phyloP scores from a whole-genome alignment of 2,888 invertebrate genomes.

The Drosophila ustulata region DNA sequence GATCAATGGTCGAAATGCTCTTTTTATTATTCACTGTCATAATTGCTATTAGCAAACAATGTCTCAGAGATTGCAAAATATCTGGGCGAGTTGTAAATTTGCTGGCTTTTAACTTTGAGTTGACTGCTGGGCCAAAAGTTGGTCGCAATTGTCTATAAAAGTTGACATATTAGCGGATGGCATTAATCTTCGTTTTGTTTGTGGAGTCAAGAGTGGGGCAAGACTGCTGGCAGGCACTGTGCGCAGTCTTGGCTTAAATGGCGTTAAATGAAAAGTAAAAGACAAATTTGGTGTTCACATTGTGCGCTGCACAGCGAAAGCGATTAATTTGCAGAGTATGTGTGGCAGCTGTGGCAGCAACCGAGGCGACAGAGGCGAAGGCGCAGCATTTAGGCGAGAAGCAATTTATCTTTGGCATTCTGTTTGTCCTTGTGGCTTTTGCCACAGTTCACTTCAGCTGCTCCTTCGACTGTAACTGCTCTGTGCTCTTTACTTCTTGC shows the following conservation, averaged over 20 bases:
- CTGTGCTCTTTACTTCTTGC: slow-evolving; percentile 33
- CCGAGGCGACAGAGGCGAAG: neutral
- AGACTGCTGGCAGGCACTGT: neutral
- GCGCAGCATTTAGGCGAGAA: slow-evolving; percentile 32
- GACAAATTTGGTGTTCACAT: slow-evolving; percentile 68
- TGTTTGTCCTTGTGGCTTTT: slow-evolving; percentile 53
- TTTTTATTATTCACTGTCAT: neutral
- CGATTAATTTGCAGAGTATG: slow-evolving; percentile 69
- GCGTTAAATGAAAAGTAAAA: slow-evolving; percentile 70
- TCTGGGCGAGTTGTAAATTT: slow-evolving; percentile 8
- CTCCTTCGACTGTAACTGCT: slow-evolving; percentile 14
- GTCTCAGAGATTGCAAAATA: slow-evolving; percentile 11
- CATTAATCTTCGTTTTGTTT: slow-evolving; percentile 71
- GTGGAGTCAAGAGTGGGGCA: neutral
- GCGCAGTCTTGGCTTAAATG: slow-evolving; percentile 57
- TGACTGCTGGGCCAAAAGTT: slow-evolving; percentile 21
- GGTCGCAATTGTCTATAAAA: slow-evolving; percentile 32
- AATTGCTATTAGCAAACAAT: neutral
- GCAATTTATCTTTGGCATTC: slow-evolving; percentile 73
- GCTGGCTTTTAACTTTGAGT: slow-evolving; percentile 13
- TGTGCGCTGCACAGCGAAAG: slow-evolving; percentile 42
- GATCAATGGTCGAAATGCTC: neutral
- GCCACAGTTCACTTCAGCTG: slow-evolving; percentile 1
- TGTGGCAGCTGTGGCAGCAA: slow-evolving; percentile 12
- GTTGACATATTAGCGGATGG: slow-evolving; percentile 43